These are phyloP conservation scores for Sardina pilchardus DNA, from an alignment of 2,113 vertebrate species.

Conservation along the genomic window DNA sequence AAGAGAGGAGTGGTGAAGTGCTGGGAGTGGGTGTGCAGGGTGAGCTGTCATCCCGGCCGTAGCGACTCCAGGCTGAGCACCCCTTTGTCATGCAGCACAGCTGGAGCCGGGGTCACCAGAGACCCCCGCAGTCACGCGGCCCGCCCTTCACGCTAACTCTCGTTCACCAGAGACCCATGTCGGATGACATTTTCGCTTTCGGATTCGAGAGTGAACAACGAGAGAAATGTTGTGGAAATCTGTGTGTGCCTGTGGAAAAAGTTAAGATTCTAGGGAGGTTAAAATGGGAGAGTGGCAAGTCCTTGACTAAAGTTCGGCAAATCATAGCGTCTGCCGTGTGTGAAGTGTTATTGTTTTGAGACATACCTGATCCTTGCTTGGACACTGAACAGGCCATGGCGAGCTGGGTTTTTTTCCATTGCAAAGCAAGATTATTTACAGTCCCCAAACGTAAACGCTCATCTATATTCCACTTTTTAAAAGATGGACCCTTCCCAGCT, in stretches of 20 bases:
- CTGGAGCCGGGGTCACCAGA: background rate
- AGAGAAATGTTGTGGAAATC: background rate
- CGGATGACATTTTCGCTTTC: background rate
- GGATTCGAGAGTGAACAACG: no score
- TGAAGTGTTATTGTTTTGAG: background rate
- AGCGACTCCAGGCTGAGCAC: background rate
- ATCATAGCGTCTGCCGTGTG: background rate
- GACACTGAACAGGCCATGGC: background rate
- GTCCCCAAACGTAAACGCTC: background rate
- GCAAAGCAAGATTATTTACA: slow-evolving; percentile 8
- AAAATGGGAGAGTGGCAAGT: background rate
- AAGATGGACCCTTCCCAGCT: background rate
- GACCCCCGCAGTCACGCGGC: background rate
- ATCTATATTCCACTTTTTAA: background rate
- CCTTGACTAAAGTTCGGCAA: background rate
- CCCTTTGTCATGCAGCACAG: background rate
- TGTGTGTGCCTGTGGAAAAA: no score
- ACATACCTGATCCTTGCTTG: background rate
- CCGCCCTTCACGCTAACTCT: background rate
- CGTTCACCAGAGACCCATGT: background rate
- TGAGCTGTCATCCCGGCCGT: background rate
- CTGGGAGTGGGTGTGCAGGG: background rate
- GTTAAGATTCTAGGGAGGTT: no score
- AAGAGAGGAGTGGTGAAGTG: background rate
- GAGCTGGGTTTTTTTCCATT: background rate